phyloP scores from a whole-genome alignment of 2,888 invertebrate genomes.

The Dusona sp. region DNA sequence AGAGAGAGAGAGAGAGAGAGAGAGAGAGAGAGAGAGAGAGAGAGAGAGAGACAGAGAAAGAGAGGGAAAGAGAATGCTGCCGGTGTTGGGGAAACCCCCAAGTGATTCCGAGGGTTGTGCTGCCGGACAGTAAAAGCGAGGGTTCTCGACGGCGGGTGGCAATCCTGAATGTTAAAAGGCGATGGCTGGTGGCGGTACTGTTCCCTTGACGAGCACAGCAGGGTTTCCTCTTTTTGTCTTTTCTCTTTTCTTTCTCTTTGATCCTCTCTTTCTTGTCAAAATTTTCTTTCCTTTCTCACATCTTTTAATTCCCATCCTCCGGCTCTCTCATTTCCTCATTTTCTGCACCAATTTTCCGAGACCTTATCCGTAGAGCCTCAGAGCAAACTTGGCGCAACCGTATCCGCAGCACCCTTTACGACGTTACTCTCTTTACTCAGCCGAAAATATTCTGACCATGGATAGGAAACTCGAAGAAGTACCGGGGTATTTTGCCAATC shows the following conservation, averaged over 20 bases:
- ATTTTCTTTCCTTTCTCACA: neutral
- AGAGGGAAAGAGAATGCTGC: conserved; percentile 48
- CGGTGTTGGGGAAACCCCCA: conserved; percentile 71
- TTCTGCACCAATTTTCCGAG: conserved; percentile 6
- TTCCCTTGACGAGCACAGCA: conserved; percentile 75
- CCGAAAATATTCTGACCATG: conserved; percentile 6
- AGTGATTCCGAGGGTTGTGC: conserved; percentile 71
- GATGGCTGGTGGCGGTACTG: conserved; percentile 79
- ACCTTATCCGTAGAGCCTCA: conserved; percentile 18
- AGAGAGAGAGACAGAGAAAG: conserved; percentile 17
- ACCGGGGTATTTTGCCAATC: conserved; percentile 25
- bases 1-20: neutral
- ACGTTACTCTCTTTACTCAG: neutral
- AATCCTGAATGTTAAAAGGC: conserved; percentile 75
- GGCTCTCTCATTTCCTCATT: neutral
- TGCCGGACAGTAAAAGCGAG: conserved; percentile 66
- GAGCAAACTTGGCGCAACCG: conserved; percentile 27
- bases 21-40: conserved; percentile 21
- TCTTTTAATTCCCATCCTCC: neutral
- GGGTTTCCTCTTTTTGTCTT: conserved; percentile 47
- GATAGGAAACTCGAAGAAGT: neutral
- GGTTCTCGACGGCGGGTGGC: conserved; percentile 72
- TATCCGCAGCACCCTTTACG: conserved; percentile 20
- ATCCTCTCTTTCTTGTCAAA: neutral
- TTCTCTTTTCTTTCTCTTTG: conserved; percentile 46